phyloP scores from a whole-genome alignment of 2,113 vertebrate species.

The human (Homo sapiens) region DNA sequence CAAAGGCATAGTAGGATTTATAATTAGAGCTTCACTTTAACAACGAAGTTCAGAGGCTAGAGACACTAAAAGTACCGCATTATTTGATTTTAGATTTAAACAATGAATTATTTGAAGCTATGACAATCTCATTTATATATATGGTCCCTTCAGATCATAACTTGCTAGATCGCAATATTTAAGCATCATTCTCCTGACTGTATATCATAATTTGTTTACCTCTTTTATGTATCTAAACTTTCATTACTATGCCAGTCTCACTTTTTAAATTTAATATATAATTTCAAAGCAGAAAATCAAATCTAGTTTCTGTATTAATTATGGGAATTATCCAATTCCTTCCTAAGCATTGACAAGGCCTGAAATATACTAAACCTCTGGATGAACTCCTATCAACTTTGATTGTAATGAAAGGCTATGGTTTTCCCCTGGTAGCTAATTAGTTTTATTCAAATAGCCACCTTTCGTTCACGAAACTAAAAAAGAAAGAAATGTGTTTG shows the following conservation, averaged over 20 bases:
- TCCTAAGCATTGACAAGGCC: conserved; percentile 59
- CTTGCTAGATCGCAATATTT: neutral
- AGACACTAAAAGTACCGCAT: conserved; percentile 15
- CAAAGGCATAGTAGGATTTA: neutral
- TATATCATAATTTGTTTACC: conserved; percentile 54
- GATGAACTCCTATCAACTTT: conserved; percentile 67
- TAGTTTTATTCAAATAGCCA: conserved; percentile 75
- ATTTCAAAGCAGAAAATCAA: conserved; percentile 74
- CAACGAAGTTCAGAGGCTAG: conserved; percentile 14
- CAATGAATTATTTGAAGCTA: conserved; percentile 23
- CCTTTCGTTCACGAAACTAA: conserved; percentile 65
- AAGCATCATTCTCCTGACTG: neutral
- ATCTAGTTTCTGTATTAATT: conserved; percentile 69
- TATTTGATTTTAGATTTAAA: conserved; percentile 42
- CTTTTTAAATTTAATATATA: conserved; percentile 59
- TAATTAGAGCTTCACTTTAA: conserved; percentile 44
- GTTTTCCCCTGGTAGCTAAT: conserved; percentile 74
- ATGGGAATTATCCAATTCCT: conserved; percentile 70
- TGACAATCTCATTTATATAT: neutral
- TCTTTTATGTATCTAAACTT: conserved; percentile 41
- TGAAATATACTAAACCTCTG: conserved; percentile 63
- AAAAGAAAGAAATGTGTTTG: conserved; percentile 61
- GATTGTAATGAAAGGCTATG: conserved; percentile 62
- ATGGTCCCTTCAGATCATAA: neutral
- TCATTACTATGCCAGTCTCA: conserved; percentile 44